A percentile compares a stretch with the other conserved stretches of the same genome.
phyloP scores from a whole-genome alignment of 2,888 invertebrate species.

The Metallyticus violacea region DNA sequence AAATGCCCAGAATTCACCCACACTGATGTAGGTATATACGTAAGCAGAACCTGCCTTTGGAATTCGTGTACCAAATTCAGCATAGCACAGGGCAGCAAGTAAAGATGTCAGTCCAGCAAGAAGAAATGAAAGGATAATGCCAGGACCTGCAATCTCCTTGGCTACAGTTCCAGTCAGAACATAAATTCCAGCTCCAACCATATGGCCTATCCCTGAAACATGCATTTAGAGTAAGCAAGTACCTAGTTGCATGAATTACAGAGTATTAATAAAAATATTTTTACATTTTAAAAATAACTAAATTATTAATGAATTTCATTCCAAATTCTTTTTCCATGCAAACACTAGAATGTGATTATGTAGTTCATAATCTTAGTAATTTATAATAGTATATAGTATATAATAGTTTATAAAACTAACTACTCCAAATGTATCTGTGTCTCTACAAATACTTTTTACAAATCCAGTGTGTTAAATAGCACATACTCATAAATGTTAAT shows the following conservation, averaged over 20 bases:
- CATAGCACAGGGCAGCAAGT: conserved; percentile 81
- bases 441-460: no score
- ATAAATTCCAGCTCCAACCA: conserved; percentile 94
- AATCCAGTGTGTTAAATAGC: no score
- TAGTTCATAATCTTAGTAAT: no score
- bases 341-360: no score
- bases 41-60: conserved; percentile 92
- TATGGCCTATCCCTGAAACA: conserved; percentile 81
- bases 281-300: background rate
- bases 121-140: conserved; percentile 65
- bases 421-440: no score
- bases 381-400: no score
- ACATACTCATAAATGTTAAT: no score
- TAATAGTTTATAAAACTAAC: no score
- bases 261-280: background rate
- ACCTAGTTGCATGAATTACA: no score
- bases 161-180: conserved; percentile 86
- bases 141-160: conserved; percentile 78
- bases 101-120: conserved; percentile 81
- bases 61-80: conserved; percentile 83
- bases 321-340: no score
- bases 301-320: no score
- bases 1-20: conserved; percentile 93
- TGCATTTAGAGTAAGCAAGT: background rate
- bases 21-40: conserved; percentile 87